Conservation (phyloP, 92 coral and sea anemone species). For the Zoanthus gigantus region DNA sequence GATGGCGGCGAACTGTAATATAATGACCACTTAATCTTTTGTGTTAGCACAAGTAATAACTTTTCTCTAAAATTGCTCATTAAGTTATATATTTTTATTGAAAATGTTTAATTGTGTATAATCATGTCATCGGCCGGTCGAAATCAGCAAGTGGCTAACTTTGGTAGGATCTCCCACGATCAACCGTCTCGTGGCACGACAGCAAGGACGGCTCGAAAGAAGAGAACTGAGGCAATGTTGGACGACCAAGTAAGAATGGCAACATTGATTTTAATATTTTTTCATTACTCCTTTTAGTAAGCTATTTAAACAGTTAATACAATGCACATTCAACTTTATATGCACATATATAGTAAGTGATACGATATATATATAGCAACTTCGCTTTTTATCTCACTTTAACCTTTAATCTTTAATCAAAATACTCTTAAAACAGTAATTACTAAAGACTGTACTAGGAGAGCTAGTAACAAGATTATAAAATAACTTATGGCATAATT, state of each 20-base stretch:
- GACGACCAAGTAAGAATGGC: conserved; percentile 77
- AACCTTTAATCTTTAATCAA: too few relatives aligned
- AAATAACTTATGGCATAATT: too few relatives aligned
- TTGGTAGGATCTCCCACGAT: conserved; percentile 5
- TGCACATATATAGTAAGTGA: too few relatives aligned
- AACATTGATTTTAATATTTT: not conserved
- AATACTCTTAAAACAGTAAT: too few relatives aligned
- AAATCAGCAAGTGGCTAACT: conserved; percentile 7
- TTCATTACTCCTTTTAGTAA: too few relatives aligned
- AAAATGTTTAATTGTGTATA: not conserved
- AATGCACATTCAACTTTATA: too few relatives aligned
- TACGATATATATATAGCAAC: too few relatives aligned
- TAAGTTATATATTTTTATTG: not conserved
- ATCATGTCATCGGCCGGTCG: conserved; percentile 32
- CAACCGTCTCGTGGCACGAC: conserved; percentile 30
- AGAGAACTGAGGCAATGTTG: conserved; percentile 77
- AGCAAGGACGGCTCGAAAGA: conserved; percentile 64
- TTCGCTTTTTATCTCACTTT: too few relatives aligned
- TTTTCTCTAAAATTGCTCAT: not conserved
- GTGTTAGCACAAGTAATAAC: not conserved
- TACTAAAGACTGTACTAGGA: too few relatives aligned
- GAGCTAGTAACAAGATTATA: too few relatives aligned
- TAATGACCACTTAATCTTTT: conserved; percentile 8
- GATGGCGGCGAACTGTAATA: conserved; percentile 56
- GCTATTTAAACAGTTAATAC: too few relatives aligned